These are phyloP conservation scores for Sialia sialis DNA, from an alignment of 2,113 vertebrate species.

Conservation along the genomic window DNA sequence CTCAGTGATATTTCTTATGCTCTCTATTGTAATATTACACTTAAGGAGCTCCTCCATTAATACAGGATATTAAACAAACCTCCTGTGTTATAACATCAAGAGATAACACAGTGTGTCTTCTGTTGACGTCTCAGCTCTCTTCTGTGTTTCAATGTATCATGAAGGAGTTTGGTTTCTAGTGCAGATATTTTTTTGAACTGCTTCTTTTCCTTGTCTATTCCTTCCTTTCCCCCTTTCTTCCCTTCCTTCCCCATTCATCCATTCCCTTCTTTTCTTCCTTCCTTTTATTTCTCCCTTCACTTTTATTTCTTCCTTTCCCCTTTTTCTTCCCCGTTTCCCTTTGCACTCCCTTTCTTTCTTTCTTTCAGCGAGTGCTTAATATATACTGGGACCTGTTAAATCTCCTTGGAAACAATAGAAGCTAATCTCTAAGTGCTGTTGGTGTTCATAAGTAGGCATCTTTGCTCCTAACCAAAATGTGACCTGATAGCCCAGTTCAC, in stretches of 20 bases:
- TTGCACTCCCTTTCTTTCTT: background rate
- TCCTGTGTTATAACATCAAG: slow-evolving; percentile 39
- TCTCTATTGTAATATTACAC: slow-evolving; percentile 59
- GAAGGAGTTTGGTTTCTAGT: slow-evolving; percentile 1
- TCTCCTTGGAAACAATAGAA: slow-evolving; percentile 49
- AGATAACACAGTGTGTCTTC: slow-evolving; percentile 14
- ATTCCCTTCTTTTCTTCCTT: background rate
- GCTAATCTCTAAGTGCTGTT: slow-evolving; percentile 18
- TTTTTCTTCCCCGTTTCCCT: background rate
- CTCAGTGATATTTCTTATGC: slow-evolving; percentile 55
- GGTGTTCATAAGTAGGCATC: slow-evolving; percentile 25
- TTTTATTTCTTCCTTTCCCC: background rate
- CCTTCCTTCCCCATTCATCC: background rate
- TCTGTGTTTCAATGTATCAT: slow-evolving; percentile 2
- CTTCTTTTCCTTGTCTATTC: background rate
- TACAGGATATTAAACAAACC: slow-evolving; percentile 64
- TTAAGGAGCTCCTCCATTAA: slow-evolving; percentile 69
- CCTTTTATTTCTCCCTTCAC: background rate
- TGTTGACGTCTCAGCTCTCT: background rate
- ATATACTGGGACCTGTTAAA: background rate
- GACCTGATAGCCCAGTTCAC: slow-evolving; percentile 35
- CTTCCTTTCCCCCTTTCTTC: background rate
- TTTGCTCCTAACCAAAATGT: slow-evolving; percentile 40
- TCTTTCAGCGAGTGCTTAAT: background rate
- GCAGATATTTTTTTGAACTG: background rate